Evolutionary conservation across 2,113 vertebrate species (phyloP).

Genomic region (Hippoglossus stenolepis): DNA sequence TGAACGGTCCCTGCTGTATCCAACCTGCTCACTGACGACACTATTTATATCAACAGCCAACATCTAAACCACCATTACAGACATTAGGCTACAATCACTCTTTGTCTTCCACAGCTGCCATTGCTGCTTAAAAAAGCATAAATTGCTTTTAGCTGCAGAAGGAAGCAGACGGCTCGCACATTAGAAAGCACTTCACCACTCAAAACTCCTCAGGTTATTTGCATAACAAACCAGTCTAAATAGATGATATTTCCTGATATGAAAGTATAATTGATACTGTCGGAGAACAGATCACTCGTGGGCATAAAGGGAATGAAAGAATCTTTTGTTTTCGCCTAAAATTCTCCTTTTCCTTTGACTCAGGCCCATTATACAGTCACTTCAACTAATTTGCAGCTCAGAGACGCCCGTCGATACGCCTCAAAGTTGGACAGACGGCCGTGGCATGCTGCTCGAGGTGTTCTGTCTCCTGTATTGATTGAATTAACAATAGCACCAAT

Average conservation of each 20-base stretch:
- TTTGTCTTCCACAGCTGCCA: conserved; percentile 42
- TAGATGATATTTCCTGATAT: conserved; percentile 69
- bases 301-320: conserved; percentile 58
- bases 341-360: conserved; percentile 40
- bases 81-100: conserved; percentile 42
- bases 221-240: conserved; percentile 70
- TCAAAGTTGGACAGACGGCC: conserved; percentile 56
- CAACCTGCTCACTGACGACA: background rate
- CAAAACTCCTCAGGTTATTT: conserved; percentile 57
- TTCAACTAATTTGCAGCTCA: conserved; percentile 75
- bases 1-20: background rate
- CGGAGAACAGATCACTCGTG: conserved; percentile 56
- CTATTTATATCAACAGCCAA: conserved; percentile 11
- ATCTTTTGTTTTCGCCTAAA: conserved; percentile 68
- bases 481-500: conserved; percentile 45
- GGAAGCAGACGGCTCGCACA: conserved; percentile 25
- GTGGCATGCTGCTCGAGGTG: conserved; percentile 52
- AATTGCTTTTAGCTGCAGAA: conserved; percentile 43
- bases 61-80: conserved; percentile 29
- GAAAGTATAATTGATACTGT: conserved; percentile 67
- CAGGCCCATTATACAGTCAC: conserved; percentile 71
- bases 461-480: conserved; percentile 51
- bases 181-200: conserved; percentile 54
- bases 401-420: conserved; percentile 70
- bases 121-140: conserved; percentile 31